A percentile compares a stretch with the other conserved stretches of the same genome.
Evolutionary conservation across 2,113 vertebrate species (phyloP).

Genomic region (Xyrauchen texanus): DNA sequence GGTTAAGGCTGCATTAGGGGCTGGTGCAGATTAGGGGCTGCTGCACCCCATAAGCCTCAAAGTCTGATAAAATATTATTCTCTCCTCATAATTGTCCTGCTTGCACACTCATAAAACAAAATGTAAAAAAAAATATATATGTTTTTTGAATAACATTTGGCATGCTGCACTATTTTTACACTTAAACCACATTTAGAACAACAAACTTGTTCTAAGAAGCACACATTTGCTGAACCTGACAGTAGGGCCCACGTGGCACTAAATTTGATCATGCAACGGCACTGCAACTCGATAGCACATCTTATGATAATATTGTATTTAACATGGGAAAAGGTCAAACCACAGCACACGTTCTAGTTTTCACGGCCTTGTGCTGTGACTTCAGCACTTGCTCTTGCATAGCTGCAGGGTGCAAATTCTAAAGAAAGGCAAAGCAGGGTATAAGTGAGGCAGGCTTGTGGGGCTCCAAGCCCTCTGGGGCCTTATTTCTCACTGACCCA

Average conservation of each 20-base stretch:
- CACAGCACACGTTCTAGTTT: constrained; percentile 69
- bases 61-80: too few species aligned
- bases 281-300: constrained; percentile 64
- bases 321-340: constrained; percentile 75
- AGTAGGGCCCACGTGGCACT: constrained; percentile 40
- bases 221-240: constrained; percentile 46
- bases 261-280: constrained; percentile 56
- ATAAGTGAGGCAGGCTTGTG: constrained; percentile 52
- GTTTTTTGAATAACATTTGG: constrained; percentile 10
- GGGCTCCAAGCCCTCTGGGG: constrained; percentile 31
- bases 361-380: constrained; percentile 63
- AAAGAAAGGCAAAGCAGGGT: constrained; percentile 57
- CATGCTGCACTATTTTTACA: neutral
- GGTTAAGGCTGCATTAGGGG: too few species aligned
- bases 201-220: constrained; percentile 33
- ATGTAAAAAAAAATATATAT: neutral
- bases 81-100: too few species aligned
- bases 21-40: too few species aligned
- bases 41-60: too few species aligned
- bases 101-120: neutral
- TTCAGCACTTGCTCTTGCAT: constrained; percentile 66
- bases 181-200: neutral
- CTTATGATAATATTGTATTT: constrained; percentile 80
- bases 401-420: constrained; percentile 61
- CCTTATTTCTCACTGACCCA: constrained; percentile 48